These are phyloP conservation scores for Glaucopsyche alexis DNA, from an alignment of 2,888 invertebrate species.

Conservation along the genomic window DNA sequence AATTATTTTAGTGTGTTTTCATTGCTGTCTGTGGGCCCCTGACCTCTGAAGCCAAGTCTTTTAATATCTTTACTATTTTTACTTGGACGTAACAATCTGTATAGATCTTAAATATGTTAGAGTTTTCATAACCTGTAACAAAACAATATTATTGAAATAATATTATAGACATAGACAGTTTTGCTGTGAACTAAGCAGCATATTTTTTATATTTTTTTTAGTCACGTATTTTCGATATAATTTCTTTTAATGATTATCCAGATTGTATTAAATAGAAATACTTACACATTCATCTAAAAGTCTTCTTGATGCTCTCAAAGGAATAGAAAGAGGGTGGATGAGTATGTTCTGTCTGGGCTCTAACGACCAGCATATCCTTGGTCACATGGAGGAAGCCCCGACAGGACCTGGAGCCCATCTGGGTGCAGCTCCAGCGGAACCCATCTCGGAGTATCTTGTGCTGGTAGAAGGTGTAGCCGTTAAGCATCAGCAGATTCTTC, in stretches of 20 bases:
- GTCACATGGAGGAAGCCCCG: slow-evolving; percentile 70
- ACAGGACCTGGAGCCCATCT: slow-evolving; percentile 73
- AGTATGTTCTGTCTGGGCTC: slow-evolving; percentile 66
- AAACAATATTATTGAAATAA: background rate
- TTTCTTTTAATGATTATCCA: too few relatives aligned
- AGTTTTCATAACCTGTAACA: slow-evolving; percentile 34
- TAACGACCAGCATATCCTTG: slow-evolving; percentile 62
- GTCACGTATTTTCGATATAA: too few relatives aligned
- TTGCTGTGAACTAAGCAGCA: too few relatives aligned
- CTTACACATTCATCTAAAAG: slow-evolving; percentile 42
- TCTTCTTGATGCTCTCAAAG: slow-evolving; percentile 54
- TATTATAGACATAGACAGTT: too few relatives aligned
- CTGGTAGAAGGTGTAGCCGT: slow-evolving; percentile 72
- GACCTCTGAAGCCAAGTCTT: slow-evolving; percentile 2
- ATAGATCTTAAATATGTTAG: slow-evolving; percentile 39
- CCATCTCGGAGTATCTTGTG: slow-evolving; percentile 69
- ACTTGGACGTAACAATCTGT: slow-evolving; percentile 59
- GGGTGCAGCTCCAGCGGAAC: slow-evolving; percentile 73
- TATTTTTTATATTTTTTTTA: too few relatives aligned
- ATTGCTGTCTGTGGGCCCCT: background rate
- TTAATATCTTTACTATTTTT: slow-evolving; percentile 49
- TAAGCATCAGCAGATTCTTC: slow-evolving; percentile 66
- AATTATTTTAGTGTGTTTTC: too few relatives aligned
- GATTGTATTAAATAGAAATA: slow-evolving; percentile 28
- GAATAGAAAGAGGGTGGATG: slow-evolving; percentile 66